A percentile compares a stretch with the other conserved stretches of the same genome.
phyloP scores from a whole-genome alignment of 2,113 vertebrate species.

The Bubo scandiacus region DNA sequence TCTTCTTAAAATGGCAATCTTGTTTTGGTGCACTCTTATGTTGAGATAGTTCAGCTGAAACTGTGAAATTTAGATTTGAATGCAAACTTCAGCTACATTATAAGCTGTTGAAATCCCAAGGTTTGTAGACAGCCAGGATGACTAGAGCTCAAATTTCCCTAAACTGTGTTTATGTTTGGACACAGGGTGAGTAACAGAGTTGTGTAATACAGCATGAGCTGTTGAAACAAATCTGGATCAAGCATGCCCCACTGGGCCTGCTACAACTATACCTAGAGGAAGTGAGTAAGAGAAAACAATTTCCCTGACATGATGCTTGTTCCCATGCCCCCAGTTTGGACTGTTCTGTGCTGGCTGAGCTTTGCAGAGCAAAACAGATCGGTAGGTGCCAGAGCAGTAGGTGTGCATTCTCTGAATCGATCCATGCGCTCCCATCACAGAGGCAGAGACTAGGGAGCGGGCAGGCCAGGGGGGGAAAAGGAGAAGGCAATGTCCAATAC shows the following conservation, averaged over 20 bases:
- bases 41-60: not conserved
- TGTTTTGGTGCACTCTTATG: not conserved
- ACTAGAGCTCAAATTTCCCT: constrained; percentile 1
- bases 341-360: not conserved
- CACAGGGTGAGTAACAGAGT: not conserved
- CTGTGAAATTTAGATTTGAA: not conserved
- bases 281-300: not conserved
- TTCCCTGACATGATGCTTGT: not conserved
- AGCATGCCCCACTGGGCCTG: not conserved
- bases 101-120: constrained; percentile 21
- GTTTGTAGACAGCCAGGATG: not conserved
- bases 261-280: constrained; percentile 17
- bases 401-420: not conserved
- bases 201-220: not conserved
- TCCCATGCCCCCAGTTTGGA: not conserved
- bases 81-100: not conserved
- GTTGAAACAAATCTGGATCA: constrained; percentile 9
- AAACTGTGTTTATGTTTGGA: not conserved
- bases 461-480: not conserved
- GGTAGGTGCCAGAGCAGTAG: not conserved
- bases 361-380: not conserved
- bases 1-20: not conserved
- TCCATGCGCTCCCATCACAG: not conserved
- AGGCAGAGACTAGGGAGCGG: not conserved
- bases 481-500: not conserved